Evolutionary conservation across 2,888 invertebrate genomes (phyloP).

Genomic region (Tubulanus polymorphus): DNA sequence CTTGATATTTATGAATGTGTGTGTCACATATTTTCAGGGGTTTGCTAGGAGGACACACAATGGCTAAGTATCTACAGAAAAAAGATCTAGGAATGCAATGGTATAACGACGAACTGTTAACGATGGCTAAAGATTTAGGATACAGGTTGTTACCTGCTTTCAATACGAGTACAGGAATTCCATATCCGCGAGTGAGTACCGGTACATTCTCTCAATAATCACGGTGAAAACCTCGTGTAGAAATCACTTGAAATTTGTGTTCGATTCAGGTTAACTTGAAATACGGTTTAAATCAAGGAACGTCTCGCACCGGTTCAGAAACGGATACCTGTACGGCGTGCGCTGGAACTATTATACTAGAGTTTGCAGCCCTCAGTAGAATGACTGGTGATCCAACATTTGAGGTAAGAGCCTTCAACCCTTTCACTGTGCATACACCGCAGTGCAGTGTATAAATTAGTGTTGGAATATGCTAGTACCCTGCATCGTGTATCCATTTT

Average conservation of each 20-base stretch:
- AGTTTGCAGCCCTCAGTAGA: constrained; percentile 92
- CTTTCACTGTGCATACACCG: neutral
- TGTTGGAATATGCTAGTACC: neutral
- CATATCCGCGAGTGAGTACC: constrained; percentile 77
- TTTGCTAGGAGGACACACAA: constrained; percentile 84
- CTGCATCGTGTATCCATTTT: no score
- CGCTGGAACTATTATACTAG: constrained; percentile 95
- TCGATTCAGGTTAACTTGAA: constrained; percentile 46
- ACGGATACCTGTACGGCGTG: constrained; percentile 94
- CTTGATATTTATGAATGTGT: no score
- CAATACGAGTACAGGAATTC: constrained; percentile 95
- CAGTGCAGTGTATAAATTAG: no score
- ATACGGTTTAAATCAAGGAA: constrained; percentile 65
- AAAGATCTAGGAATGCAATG: constrained; percentile 56
- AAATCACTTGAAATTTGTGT: no score
- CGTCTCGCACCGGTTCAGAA: constrained; percentile 25
- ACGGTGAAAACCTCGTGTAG: no score
- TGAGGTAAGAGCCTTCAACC: constrained; percentile 59
- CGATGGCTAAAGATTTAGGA: constrained; percentile 88
- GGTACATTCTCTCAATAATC: no score
- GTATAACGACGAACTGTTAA: constrained; percentile 75
- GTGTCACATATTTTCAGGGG: constrained; percentile 74
- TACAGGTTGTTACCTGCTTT: constrained; percentile 92
- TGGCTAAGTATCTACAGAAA: constrained; percentile 76
- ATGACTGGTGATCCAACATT: constrained; percentile 84